phyloP scores from a whole-genome alignment of 2,888 invertebrate species.

The Lacanobia wlatinum region DNA sequence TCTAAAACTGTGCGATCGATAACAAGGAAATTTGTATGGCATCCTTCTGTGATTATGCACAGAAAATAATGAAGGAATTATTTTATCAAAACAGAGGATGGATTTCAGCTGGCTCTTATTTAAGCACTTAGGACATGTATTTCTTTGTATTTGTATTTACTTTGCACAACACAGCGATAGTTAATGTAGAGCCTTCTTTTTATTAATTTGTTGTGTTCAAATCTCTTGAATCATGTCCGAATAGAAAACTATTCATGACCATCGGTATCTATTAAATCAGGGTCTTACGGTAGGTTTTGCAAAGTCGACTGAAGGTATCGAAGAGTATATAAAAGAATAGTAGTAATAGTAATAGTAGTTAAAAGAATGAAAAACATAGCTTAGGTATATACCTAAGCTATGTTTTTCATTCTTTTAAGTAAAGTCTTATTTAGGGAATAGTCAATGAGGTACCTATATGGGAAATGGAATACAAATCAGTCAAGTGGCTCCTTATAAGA shows the following conservation, averaged over 20 bases:
- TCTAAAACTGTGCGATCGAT: conserved; percentile 50
- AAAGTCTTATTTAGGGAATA: too few relatives aligned
- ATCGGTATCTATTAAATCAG: too few relatives aligned
- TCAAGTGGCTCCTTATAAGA: conserved; percentile 8
- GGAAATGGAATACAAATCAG: not conserved
- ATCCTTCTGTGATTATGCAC: not conserved
- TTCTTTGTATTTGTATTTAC: not conserved
- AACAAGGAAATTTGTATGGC: conserved; percentile 1
- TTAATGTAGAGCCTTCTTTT: not conserved
- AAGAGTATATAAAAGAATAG: too few relatives aligned
- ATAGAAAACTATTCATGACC: too few relatives aligned
- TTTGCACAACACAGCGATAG: not conserved
- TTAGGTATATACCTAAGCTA: too few relatives aligned
- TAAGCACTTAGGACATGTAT: not conserved
- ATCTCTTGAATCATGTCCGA: not conserved
- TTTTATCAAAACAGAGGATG: not conserved
- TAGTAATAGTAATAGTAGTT: too few relatives aligned
- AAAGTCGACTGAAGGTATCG: too few relatives aligned
- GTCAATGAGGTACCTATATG: too few relatives aligned
- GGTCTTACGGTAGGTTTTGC: too few relatives aligned
- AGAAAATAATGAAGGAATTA: not conserved
- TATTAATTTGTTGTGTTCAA: not conserved
- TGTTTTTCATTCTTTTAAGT: too few relatives aligned
- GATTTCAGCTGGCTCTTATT: not conserved
- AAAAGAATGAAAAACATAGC: too few relatives aligned